Base-by-base conservation (phyloP, 1,140 invertebrate species). In the Lasioglossum albipes region DNA sequence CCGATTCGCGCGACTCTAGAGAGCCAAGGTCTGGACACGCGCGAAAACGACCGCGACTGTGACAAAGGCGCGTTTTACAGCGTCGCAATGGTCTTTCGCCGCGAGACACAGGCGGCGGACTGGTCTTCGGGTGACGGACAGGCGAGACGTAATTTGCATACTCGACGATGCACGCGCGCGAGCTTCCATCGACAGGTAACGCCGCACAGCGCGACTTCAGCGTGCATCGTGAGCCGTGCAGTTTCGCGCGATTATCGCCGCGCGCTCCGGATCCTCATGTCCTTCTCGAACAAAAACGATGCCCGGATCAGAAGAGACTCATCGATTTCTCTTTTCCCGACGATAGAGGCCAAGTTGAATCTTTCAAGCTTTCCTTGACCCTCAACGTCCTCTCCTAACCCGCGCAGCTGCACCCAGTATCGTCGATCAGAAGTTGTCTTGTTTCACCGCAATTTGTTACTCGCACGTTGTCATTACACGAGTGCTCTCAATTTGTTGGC, bases 101-200 rank as follows among this genome's bases (percentile, higher is more conserved):
- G 49, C 52, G 49, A 72, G 62, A 41, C 64, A 72, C 49, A 16
- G 18, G 64, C 73, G 69, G 64, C 57, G 52, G 45, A 41, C 67
- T 61, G 54, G 61, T 75, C 74, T 77, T 78, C 70, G 71, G 66
- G 74, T 84, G 77, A 83, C 54, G 84, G 84, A 89, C 87, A 85
- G 83, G 80, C 86, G 75, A 79, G 73, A 61, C 42, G 41, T 83
- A 41, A 89, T 91, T 90, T 88, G 87, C 88, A 89, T 90, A 90
- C 87, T 68, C 76, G 84, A 86, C 73, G 79, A 73, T 71, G 82
- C 84, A 85, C 83, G 81, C 84, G 83, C 78, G 83, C 78, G 71
- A 74, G 79, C 64, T 75, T 78, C 78, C 70, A 76, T 85, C 74
- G 80, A 82, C 69, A 64, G 69, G 64, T 49, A 42, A 42, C 54